These are phyloP conservation scores for Amphiura filiformis DNA, from an alignment of 35 echinoderm and acorn worm genomes.

Conservation along the genomic window DNA sequence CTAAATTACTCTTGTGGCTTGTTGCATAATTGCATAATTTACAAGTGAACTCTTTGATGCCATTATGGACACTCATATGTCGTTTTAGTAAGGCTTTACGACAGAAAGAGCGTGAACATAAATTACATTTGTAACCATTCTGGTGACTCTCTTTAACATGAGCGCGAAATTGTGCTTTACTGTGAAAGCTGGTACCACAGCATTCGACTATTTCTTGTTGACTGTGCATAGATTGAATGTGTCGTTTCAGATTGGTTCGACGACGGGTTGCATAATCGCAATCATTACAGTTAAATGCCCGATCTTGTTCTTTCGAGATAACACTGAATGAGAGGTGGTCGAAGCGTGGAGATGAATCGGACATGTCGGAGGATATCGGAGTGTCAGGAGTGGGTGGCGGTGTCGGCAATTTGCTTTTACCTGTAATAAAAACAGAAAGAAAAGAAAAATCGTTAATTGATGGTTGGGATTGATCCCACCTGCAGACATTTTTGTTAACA, in stretches of 20 bases:
- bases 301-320: neutral
- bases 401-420: neutral
- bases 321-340: neutral
- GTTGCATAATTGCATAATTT: constrained; percentile 82
- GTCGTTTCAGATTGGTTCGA: constrained; percentile 71
- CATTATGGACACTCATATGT: constrained; percentile 76
- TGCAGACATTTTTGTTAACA: too few species aligned
- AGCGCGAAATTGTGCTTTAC: constrained; percentile 62
- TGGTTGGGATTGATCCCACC: too few species aligned
- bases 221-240: constrained; percentile 81
- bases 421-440: neutral
- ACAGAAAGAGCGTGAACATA: constrained; percentile 71
- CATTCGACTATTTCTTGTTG: constrained; percentile 57
- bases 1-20: constrained; percentile 90
- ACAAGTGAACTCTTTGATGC: constrained; percentile 73
- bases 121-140: constrained; percentile 63
- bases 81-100: constrained; percentile 83
- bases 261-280: constrained; percentile 70
- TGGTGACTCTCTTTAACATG: constrained; percentile 64
- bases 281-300: constrained; percentile 38
- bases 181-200: constrained; percentile 62
- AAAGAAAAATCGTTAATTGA: too few species aligned
- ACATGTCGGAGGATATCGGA: neutral
- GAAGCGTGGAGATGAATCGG: neutral
- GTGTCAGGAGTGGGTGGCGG: neutral